A percentile compares a stretch with the other conserved stretches of the same genome.
Conservation (phyloP, 2,797 vertebrate species). For the Psittacula derbiana region DNA sequence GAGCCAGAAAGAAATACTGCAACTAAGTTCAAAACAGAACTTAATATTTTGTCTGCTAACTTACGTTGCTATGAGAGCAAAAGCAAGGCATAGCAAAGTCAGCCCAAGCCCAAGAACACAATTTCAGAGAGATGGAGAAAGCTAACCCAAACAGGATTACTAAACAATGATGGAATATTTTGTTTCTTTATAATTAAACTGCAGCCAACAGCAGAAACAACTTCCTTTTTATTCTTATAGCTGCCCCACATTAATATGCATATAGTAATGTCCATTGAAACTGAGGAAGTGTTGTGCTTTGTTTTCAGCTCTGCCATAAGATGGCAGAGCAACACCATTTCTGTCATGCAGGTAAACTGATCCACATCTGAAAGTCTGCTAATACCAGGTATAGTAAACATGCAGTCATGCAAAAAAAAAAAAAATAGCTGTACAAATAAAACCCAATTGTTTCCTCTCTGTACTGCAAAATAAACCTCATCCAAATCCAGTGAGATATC, state of each 20-base stretch:
- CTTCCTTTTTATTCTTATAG: background rate
- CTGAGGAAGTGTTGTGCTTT: background rate
- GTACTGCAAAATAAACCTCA: background rate
- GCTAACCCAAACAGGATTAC: too few relatives aligned
- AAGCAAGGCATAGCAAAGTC: background rate
- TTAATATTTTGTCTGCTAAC: background rate
- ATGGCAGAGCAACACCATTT: constrained; percentile 31
- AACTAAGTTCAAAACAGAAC: background rate
- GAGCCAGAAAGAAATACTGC: background rate
- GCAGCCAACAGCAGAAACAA: background rate
- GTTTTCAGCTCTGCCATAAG: constrained; percentile 24
- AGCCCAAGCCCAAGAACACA: background rate
- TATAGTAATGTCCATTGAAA: fast-evolving
- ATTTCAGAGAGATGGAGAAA: background rate
- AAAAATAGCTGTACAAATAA: background rate
- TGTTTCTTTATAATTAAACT: background rate
- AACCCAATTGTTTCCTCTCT: fast-evolving
- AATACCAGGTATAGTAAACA: background rate
- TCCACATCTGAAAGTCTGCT: fast-evolving
- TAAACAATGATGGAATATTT: background rate
- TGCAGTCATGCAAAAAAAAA: background rate
- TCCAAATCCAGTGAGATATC: background rate
- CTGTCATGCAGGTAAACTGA: fast-evolving
- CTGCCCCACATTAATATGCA: background rate
- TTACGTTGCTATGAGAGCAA: background rate